These are phyloP conservation scores for Mormyrops attenuatus DNA, from an alignment of 2,797 vertebrate genomes.

Conservation along the genomic window DNA sequence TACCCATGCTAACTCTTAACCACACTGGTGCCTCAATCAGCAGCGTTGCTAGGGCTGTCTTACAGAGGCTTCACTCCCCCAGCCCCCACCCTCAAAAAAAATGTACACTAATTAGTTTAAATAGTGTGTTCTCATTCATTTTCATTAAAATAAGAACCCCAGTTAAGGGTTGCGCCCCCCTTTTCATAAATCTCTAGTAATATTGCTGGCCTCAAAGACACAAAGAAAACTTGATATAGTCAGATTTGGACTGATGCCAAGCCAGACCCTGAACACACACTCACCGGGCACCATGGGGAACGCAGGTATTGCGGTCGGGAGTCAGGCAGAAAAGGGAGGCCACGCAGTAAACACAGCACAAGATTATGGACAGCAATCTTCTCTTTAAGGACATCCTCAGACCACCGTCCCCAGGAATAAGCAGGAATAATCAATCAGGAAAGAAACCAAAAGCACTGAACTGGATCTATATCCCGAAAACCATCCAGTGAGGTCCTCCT, in stretches of 20 bases:
- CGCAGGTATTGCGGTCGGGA: conserved; percentile 54
- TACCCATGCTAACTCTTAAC: neutral
- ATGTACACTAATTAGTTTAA: neutral
- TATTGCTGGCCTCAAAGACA: neutral
- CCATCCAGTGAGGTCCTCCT: neutral
- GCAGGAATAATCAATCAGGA: neutral
- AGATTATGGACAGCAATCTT: conserved; percentile 59
- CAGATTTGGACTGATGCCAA: neutral
- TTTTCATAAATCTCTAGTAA: neutral
- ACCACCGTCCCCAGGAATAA: conserved; percentile 20
- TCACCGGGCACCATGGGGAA: conserved; percentile 56
- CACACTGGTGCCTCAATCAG: neutral
- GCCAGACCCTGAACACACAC: conserved; percentile 26
- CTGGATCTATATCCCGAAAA: neutral
- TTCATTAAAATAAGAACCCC: neutral
- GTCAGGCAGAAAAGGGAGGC: conserved; percentile 64
- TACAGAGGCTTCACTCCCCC: neutral
- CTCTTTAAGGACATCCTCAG: conserved; percentile 62
- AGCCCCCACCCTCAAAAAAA: neutral
- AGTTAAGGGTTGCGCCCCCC: neutral
- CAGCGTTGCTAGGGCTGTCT: neutral
- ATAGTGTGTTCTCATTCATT: neutral
- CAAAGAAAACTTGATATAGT: neutral
- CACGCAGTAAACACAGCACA: conserved; percentile 65
- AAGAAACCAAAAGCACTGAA: neutral